Evolutionary conservation across 2,113 vertebrate species (phyloP), one percentile per base, ranked within the genome.

Genomic region (Cryptomyrus ogoouensis): DNA sequence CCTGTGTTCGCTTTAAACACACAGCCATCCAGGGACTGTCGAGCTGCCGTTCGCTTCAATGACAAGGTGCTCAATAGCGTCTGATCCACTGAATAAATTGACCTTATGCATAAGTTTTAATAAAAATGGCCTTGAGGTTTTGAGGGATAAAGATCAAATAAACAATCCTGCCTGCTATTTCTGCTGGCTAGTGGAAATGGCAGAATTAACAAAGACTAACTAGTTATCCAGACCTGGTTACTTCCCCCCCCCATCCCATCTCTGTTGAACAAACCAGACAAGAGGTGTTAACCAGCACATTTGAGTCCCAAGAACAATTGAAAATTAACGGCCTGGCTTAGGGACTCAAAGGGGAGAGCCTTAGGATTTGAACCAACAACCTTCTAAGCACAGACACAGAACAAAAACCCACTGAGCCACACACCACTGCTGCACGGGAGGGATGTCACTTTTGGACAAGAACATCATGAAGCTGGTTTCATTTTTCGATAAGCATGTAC

Each of bases 81-180:
- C 84, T 89, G 77, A 85, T 85, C 47, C 56, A 35, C 89, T 47
- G 89, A 89, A 89, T 89, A 89, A 89, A 89, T 85, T 89, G 89
- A 89, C 89, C 80, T 89, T 89, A 89, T 62, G 42, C 39, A 31
- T 85, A 53, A 85, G 31, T 58, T 58, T 58, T 62, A 84, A 62
- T 46, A 52, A 46, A 74, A 70, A 46, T 7, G 31, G 27, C 88
- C 66, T 17, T 80, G 27, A 31, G 47, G 17, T 62, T 58, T 52
- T 35, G 3, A 39, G 31, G 17, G 35, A 87, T 87, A 39, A 56
- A 52, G 27, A 53, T 52, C 15, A 87, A 52, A 27, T 31, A 31
- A 49, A 86, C 10, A 31, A 52, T 46, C 44, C 7, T n/a, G 44
- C 21, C 44, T 84, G 39, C 46, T 27, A 84, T 17, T 46, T 46